Evolutionary conservation across 37 sponge, comb jelly and placozoan species (phyloP).

Genomic region (Aphrocallistes beatrix): DNA sequence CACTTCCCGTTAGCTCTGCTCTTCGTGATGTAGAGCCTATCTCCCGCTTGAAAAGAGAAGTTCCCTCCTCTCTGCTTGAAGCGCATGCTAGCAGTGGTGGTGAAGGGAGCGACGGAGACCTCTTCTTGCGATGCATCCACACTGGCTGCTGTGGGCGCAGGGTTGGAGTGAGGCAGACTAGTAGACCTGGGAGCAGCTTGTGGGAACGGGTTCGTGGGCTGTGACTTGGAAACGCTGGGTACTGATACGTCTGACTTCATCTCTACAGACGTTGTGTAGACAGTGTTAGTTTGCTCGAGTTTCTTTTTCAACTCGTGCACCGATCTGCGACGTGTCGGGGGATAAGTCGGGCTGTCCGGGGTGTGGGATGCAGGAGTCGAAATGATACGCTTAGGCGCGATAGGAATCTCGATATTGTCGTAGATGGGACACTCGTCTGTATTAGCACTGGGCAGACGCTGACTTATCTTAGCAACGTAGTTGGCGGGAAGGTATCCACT

Average conservation of each 20-base stretch:
- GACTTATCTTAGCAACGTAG: not conserved
- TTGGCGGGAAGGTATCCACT: constrained; percentile 10
- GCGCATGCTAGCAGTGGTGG: not conserved
- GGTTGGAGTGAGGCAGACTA: not conserved
- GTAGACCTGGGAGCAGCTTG: not conserved
- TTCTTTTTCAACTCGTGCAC: not conserved
- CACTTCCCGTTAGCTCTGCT: not conserved
- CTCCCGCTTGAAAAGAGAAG: not conserved
- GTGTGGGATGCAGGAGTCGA: not conserved
- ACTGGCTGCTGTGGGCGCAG: not conserved
- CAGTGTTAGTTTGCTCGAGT: not conserved
- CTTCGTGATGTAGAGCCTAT: not conserved
- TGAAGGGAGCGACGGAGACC: not conserved
- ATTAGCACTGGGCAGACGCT: too few relatives aligned
- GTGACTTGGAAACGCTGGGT: not conserved
- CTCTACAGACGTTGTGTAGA: not conserved
- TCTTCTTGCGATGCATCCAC: not conserved
- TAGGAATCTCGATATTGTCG: not conserved
- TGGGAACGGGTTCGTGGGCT: not conserved
- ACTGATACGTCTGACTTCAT: not conserved
- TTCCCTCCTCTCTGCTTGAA: not conserved
- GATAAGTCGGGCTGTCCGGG: not conserved
- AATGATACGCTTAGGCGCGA: not conserved
- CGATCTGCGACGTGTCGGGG: not conserved
- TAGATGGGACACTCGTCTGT: not conserved